Evolutionary conservation across 2,113 vertebrate genomes (phyloP), one percentile per base, ranked within the genome.

Genomic region (Rhodinocichla rosea): DNA sequence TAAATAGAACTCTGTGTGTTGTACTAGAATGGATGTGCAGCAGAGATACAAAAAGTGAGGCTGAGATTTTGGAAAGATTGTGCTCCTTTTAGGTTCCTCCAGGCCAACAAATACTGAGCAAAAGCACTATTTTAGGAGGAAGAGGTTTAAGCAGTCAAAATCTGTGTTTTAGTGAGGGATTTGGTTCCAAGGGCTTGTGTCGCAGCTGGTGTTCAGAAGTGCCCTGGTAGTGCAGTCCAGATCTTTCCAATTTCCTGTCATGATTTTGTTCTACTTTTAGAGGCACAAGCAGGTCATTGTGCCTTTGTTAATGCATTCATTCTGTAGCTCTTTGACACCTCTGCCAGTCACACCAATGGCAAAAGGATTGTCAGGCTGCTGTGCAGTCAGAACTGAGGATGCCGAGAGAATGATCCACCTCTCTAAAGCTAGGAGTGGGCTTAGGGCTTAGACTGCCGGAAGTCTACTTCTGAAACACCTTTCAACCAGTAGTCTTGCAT

Each of bases 81-180:
- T 56, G 8, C 16, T 71, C 6, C 15, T 73, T 94, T 60, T 35
- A 27, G 5, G 7, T 52, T 78, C 44, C 15, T 64, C 10, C 45
- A 27, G 33, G 28, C 6, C 12, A 60, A 23, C 3, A 52, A 52
- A 69, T 37, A 37, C 18, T n/a, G 60, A 78, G 15, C 9, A 60
- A 88, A 64, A 2, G 0, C 11, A 21, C 5, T 45, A 9, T 68
- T 82, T 82, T 52, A 44, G 18, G 50, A 84, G 32, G 14, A 23
- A 11, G 13, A 59, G 2, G 1, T 60, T 78, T 75, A 84, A 89
- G 20, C 1, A 2, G 11, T 10, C 12, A 64, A 69, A 87, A 79
- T 1, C 13, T 44, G 4, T 45, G 16, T 33, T 90, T 85, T 63
- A 33, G 8, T 33, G 24, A 0, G 0, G 17, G 28, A 44, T n/a